Percentiles rank a stretch among this genome's conserved stretches.
phyloP scores from a whole-genome alignment of 2,113 vertebrate species.

The Alectura lathami region DNA sequence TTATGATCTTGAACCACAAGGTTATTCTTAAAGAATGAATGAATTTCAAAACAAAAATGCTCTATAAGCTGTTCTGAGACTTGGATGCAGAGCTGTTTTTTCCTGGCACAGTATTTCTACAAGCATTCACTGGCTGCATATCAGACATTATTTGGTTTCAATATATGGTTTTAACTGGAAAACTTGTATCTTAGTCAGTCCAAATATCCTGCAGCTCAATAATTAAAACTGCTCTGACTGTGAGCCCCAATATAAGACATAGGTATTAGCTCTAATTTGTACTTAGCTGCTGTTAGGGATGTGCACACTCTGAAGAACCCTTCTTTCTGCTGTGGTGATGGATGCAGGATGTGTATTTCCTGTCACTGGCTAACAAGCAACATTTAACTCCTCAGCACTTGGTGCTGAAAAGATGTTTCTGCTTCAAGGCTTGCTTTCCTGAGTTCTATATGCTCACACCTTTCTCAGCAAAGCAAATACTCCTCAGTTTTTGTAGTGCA shows the following conservation, averaged over 20 bases:
- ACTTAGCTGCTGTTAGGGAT: background rate
- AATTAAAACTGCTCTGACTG: slow-evolving; percentile 9
- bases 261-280: background rate
- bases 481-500: background rate
- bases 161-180: background rate
- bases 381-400: background rate
- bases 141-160: background rate
- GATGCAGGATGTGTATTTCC: background rate
- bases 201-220: background rate
- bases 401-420: background rate
- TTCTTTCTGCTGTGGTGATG: background rate
- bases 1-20: background rate
- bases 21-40: background rate
- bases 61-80: background rate
- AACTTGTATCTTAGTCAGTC: background rate
- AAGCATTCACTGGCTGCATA: background rate
- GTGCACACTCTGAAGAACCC: background rate
- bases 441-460: background rate
- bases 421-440: slow-evolving; percentile 7
- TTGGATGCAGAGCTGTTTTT: background rate
- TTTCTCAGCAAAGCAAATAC: background rate
- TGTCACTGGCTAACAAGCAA: background rate
- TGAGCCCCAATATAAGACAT: background rate
- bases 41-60: background rate
- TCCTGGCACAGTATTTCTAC: slow-evolving; percentile 25